Percentiles rank a stretch among this genome's conserved stretches.
Evolutionary conservation across 1,140 invertebrate species (phyloP).

Genomic region (Papilio aristodemus): DNA sequence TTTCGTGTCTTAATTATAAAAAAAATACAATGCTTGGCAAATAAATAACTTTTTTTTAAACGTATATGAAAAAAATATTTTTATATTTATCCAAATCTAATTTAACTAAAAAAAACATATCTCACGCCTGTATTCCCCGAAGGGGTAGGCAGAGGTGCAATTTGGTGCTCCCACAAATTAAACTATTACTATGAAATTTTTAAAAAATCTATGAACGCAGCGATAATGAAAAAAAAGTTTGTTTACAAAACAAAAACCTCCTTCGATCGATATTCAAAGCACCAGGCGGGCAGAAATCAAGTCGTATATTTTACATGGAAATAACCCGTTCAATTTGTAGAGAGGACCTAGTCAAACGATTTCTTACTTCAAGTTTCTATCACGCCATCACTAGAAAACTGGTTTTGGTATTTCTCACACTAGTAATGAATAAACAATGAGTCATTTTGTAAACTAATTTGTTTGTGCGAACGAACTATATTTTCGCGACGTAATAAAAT

Average conservation of each 20-base stretch:
- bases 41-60: too few species aligned
- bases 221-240: slow-evolving; percentile 20
- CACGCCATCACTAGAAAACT: slow-evolving; percentile 1
- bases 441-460: neutral
- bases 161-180: too few species aligned
- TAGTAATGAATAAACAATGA: neutral
- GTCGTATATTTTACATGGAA: slow-evolving; percentile 14
- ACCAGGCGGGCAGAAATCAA: slow-evolving; percentile 46
- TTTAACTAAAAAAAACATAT: too few species aligned
- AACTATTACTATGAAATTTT: too few species aligned
- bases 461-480: slow-evolving; percentile 38
- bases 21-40: too few species aligned
- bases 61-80: too few species aligned
- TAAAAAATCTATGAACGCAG: neutral
- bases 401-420: slow-evolving; percentile 7
- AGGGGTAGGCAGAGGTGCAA: too few species aligned
- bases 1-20: too few species aligned
- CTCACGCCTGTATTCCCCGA: too few species aligned
- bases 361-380: slow-evolving; percentile 3
- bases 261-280: slow-evolving; percentile 45
- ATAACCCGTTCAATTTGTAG: neutral
- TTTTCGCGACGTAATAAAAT: slow-evolving; percentile 41
- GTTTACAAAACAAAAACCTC: slow-evolving; percentile 45
- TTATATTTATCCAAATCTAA: too few species aligned
- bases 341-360: neutral